A percentile compares a stretch with the other conserved stretches of the same genome.
Evolutionary conservation across 2,888 invertebrate species (phyloP).

Genomic region (Metalampra italica): DNA sequence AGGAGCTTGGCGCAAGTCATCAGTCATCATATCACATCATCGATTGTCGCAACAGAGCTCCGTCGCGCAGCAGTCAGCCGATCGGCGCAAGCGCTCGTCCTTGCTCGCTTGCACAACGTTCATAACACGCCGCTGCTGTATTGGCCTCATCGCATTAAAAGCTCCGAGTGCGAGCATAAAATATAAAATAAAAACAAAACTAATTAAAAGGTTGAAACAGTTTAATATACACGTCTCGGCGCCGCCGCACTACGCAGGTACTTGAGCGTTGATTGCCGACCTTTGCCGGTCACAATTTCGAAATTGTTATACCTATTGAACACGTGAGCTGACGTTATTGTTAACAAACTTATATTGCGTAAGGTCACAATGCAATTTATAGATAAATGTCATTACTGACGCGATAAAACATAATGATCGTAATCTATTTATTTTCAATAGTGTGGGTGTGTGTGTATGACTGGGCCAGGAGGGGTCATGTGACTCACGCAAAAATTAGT

Average conservation of each 20-base stretch:
- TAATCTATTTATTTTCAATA: constrained; percentile 29
- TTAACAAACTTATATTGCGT: constrained; percentile 46
- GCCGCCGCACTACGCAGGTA: constrained; percentile 17
- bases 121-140: constrained; percentile 51
- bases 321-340: constrained; percentile 52
- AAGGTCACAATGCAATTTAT: constrained; percentile 48
- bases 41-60: constrained; percentile 8
- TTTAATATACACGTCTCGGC: constrained; percentile 39
- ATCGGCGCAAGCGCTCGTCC: constrained; percentile 42
- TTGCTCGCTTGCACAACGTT: constrained; percentile 61
- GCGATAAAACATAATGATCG: constrained; percentile 33
- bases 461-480: constrained; percentile 12
- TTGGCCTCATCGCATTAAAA: constrained; percentile 63
- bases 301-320: constrained; percentile 49
- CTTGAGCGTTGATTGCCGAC: constrained; percentile 46
- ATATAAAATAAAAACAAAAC: constrained; percentile 47
- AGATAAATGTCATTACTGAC: constrained; percentile 56
- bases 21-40: background rate
- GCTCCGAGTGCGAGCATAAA: constrained; percentile 49
- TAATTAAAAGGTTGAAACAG: constrained; percentile 57
- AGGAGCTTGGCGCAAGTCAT: background rate
- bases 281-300: constrained; percentile 51
- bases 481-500: constrained; percentile 8
- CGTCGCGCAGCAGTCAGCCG: constrained; percentile 11
- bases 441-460: constrained; percentile 4